A percentile compares a stretch with the other conserved stretches of the same genome.
Conservation (phyloP, 2,113 vertebrate genomes). For the Prietella phreatophila region DNA sequence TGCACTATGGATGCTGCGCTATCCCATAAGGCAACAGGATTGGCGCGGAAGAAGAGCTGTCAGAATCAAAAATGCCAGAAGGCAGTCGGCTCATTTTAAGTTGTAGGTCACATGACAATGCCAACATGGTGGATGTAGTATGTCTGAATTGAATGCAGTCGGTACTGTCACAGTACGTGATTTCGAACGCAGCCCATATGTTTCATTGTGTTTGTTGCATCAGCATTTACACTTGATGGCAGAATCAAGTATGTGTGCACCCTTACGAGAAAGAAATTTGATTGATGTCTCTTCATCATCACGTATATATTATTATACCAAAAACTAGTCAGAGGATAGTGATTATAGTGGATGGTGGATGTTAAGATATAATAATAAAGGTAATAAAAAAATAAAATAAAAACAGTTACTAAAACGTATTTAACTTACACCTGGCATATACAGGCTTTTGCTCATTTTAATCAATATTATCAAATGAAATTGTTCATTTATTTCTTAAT, state of each 20-base stretch:
- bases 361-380: not conserved
- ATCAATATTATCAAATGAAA: not conserved
- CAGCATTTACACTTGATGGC: not conserved
- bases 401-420: not conserved
- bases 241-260: not conserved
- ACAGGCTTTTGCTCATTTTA: not conserved
- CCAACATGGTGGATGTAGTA: no score
- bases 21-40: no score
- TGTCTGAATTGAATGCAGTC: no score
- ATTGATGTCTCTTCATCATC: not conserved
- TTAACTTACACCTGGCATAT: not conserved
- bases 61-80: no score
- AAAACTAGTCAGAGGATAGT: not conserved
- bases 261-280: not conserved
- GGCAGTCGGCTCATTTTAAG: no score
- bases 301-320: not conserved
- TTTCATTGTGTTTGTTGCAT: not conserved
- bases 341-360: not conserved
- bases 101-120: no score
- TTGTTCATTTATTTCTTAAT: no score
- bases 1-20: no score
- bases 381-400: not conserved
- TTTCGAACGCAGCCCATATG: not conserved
- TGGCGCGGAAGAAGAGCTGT: no score
- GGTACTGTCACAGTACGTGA: no score